phyloP scores from a whole-genome alignment of 2,888 invertebrate genomes.

The Agonopterix alstromeriana region DNA sequence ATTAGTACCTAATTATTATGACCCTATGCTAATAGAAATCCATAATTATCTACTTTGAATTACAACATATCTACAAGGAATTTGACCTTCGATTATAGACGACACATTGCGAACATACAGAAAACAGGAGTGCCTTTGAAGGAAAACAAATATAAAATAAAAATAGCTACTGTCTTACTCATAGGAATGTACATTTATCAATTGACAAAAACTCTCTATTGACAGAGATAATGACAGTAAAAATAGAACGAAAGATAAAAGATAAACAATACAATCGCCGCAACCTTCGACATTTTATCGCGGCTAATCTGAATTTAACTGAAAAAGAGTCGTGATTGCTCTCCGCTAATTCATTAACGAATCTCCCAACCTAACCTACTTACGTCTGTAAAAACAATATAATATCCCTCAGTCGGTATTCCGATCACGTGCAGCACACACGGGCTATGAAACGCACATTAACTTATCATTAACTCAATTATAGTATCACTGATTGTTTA shows the following conservation, averaged over 20 bases:
- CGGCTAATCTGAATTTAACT: conserved; percentile 30
- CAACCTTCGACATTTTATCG: conserved; percentile 45
- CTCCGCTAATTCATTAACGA: conserved; percentile 41
- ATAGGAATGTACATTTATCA: no score
- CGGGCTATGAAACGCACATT: conserved; percentile 46
- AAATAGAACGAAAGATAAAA: conserved; percentile 29
- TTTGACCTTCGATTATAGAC: background rate
- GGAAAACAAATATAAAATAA: background rate
- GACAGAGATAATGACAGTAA: background rate
- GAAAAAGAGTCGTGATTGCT: conserved; percentile 20
- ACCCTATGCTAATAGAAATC: no score
- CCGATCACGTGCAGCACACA: conserved; percentile 60
- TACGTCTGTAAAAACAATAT: conserved; percentile 56
- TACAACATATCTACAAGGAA: background rate
- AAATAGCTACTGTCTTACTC: no score
- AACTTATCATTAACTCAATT: conserved; percentile 55
- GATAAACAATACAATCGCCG: conserved; percentile 45
- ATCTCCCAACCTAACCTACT: conserved; percentile 43
- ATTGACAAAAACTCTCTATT: no score
- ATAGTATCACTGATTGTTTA: conserved; percentile 37
- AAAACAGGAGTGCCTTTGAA: background rate
- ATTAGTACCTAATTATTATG: no score
- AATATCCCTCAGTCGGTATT: conserved; percentile 54
- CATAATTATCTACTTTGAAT: no score
- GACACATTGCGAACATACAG: background rate